A percentile compares a stretch with the other conserved stretches of the same genome.
Evolutionary conservation across 2,113 vertebrate genomes (phyloP).

Genomic region (Scalopus aquaticus): DNA sequence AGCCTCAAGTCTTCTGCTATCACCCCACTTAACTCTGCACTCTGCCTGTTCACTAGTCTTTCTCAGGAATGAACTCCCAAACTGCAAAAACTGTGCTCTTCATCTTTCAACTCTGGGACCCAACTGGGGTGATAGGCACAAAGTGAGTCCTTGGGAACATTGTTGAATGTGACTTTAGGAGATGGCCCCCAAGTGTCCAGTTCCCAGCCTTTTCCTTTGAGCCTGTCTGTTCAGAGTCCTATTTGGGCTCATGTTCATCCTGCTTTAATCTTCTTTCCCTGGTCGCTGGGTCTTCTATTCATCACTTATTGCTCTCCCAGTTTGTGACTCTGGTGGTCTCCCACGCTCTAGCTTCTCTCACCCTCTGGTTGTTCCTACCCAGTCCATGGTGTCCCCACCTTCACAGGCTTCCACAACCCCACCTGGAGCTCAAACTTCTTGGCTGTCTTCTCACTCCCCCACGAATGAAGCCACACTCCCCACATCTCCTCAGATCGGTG

Average conservation of each 20-base stretch:
- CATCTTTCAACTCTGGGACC: neutral
- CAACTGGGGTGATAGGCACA: neutral
- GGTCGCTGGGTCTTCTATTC: neutral
- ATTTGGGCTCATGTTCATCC: neutral
- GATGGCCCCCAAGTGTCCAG: neutral
- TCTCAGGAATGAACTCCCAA: neutral
- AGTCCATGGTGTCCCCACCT: neutral
- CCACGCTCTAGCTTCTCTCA: neutral
- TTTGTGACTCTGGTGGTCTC: no score
- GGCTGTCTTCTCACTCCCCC: neutral
- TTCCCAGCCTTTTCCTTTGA: neutral
- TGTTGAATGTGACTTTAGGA: neutral
- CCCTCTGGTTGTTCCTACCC: neutral
- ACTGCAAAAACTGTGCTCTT: neutral
- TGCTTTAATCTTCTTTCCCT: neutral
- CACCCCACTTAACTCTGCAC: neutral
- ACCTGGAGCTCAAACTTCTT: neutral
- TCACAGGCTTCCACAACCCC: neutral
- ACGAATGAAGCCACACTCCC: fast-evolving
- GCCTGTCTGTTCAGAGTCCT: neutral
- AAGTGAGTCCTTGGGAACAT: neutral
- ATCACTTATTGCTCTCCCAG: neutral
- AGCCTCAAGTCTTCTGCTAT: neutral
- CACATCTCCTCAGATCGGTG: neutral
- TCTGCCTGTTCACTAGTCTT: neutral